phyloP scores from a whole-genome alignment of 1,140 invertebrate genomes.

The Octopus sinensis region DNA sequence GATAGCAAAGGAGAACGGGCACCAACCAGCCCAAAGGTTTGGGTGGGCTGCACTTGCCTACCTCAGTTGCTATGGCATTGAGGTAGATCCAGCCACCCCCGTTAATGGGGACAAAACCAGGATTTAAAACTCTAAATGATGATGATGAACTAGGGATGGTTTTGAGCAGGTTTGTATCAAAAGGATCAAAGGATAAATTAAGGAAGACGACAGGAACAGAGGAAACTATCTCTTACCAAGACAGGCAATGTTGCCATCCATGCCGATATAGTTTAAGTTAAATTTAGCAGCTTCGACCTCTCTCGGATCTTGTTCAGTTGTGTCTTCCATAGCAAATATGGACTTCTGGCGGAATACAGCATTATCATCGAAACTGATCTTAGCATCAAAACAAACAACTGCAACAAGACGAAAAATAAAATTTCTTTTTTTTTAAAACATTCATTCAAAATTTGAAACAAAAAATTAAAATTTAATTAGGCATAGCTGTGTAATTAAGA shows the following conservation, averaged over 20 bases:
- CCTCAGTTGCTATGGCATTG: too few species aligned
- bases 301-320: slow-evolving; percentile 69
- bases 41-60: too few species aligned
- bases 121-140: too few species aligned
- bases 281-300: slow-evolving; percentile 85
- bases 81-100: too few species aligned
- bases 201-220: too few species aligned
- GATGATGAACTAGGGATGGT: too few species aligned
- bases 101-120: too few species aligned
- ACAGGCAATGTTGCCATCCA: slow-evolving; percentile 97
- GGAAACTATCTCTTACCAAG: slow-evolving; percentile 61
- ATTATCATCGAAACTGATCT: slow-evolving; percentile 98
- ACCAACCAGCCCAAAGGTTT: too few species aligned
- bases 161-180: too few species aligned
- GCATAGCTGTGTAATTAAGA: too few species aligned
- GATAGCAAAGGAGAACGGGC: too few species aligned
- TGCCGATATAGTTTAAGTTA: slow-evolving; percentile 94
- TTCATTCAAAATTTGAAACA: not conserved
- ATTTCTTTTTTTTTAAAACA: not conserved
- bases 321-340: slow-evolving; percentile 55
- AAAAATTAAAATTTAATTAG: not conserved
- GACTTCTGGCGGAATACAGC: slow-evolving; percentile 89
- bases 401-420: slow-evolving; percentile 28
- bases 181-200: too few species aligned
- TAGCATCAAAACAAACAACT: slow-evolving; percentile 97